Evolutionary conservation across 2,113 vertebrate genomes (phyloP), one percentile per base, ranked within the genome.

Genomic region (Daboia siamensis): DNA sequence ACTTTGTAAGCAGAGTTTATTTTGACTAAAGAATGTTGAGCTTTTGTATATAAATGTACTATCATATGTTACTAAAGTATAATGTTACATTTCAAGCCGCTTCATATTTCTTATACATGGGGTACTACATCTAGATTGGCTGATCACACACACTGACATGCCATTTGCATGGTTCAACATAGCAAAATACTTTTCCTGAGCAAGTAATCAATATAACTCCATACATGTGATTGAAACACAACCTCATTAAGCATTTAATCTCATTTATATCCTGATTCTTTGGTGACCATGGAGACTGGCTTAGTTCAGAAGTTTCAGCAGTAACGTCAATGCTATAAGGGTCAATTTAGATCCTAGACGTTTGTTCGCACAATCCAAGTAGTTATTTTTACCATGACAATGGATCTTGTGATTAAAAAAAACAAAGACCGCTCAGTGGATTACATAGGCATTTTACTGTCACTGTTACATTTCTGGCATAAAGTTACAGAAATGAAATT

Each of bases 241-340:
- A 88, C 86, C 24, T 89, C 69, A 88, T 91, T 85, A 84, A 89
- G 90, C 55, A 89, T 89, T 89, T 91, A 91, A 91, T 86, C 55
- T 87, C 93, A 44, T n/a, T 93, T 91, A 89, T 61, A 44, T 48
- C 64, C 74, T 84, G 69, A 64, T 84, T 74, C 64, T 88, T 74
- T 84, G 74, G 92, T 90, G 92, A 90, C 92, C 80, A 90, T 24
- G 59, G 64, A 15, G 46, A 39, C 86, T 52, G n/a, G 90, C 86
- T 61, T 84, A 57, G 86, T 85, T 89, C 84, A 69, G 87, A 85
- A 17, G 51, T 91, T 91, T 91, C n/a, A 13, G 69, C 23, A 52
- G 69, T 89, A 51, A 93, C 64, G 86, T 80, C 57, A 44, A 29
- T 46, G 33, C 51, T 84, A 55, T 93, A 88, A 90, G n/a, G n/a